phyloP scores from a whole-genome alignment of 2,888 invertebrate species.

The Tetrapedia diversipes region DNA sequence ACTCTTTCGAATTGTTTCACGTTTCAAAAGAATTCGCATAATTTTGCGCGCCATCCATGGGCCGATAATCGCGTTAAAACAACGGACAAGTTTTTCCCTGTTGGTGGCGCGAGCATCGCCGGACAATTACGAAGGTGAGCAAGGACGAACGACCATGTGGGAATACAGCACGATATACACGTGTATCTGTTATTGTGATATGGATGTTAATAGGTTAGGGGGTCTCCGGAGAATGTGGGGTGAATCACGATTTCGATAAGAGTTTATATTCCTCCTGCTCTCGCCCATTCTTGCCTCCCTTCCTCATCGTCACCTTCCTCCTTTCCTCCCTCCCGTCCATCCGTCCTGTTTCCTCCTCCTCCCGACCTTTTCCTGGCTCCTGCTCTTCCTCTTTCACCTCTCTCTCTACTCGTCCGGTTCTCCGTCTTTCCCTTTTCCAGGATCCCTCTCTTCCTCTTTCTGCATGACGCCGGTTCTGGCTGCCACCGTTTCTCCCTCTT shows the following conservation, averaged over 20 bases:
- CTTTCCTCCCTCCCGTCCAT: slow-evolving; percentile 42
- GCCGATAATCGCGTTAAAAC: slow-evolving; percentile 13
- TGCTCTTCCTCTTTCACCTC: slow-evolving; percentile 32
- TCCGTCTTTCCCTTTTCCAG: slow-evolving; percentile 21
- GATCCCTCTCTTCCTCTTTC: slow-evolving; percentile 53
- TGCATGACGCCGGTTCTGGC: slow-evolving; percentile 36
- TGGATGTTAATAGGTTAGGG: slow-evolving; percentile 82
- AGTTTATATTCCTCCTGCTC: slow-evolving; percentile 75
- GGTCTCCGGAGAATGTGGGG: slow-evolving; percentile 79
- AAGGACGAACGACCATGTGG: slow-evolving; percentile 58
- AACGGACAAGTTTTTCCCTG: slow-evolving; percentile 34
- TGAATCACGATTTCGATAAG: slow-evolving; percentile 81
- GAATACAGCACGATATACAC: slow-evolving; percentile 68
- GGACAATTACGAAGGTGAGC: slow-evolving; percentile 58
- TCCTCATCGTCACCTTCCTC: slow-evolving; percentile 39
- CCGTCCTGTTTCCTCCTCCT: slow-evolving; percentile 27
- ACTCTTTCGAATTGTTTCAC: not conserved
- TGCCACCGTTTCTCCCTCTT: slow-evolving; percentile 63
- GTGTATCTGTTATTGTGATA: slow-evolving; percentile 80
- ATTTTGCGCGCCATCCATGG: not conserved
- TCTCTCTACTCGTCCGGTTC: slow-evolving; percentile 7
- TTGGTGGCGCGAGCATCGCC: slow-evolving; percentile 27
- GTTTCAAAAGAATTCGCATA: slow-evolving; percentile 7
- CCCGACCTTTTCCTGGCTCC: slow-evolving; percentile 49
- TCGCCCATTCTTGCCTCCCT: slow-evolving; percentile 57